These are phyloP conservation scores for Cephus runcator DNA, from an alignment of 2,888 invertebrate genomes.

Conservation along the genomic window DNA sequence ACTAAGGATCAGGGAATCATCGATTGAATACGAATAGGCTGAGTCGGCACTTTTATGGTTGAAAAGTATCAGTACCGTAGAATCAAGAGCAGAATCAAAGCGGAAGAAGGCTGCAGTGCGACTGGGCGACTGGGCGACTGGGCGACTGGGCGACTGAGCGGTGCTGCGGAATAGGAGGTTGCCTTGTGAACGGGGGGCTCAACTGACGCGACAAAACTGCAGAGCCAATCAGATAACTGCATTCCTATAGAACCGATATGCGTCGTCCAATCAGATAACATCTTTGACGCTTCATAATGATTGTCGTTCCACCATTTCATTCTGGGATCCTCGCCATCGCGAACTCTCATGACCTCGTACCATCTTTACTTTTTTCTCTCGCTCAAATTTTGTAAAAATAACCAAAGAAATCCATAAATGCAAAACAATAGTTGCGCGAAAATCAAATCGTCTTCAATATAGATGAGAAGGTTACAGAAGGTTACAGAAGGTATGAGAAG, in stretches of 20 bases:
- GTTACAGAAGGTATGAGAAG: too few species aligned
- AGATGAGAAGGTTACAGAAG: too few species aligned
- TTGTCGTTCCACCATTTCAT: conserved; percentile 44
- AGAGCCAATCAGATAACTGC: conserved; percentile 64
- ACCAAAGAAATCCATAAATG: too few species aligned
- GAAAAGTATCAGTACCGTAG: conserved; percentile 20
- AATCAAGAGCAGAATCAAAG: conserved; percentile 26
- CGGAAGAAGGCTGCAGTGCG: not conserved
- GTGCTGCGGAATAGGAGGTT: too few species aligned
- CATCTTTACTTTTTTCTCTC: conserved; percentile 23
- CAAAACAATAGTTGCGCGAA: too few species aligned
- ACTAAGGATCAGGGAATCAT: too few species aligned
- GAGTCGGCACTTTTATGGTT: not conserved
- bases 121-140: too few species aligned
- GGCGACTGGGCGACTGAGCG: too few species aligned
- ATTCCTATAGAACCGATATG: conserved; percentile 56
- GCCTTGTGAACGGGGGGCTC: not conserved
- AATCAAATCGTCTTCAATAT: too few species aligned
- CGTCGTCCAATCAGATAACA: conserved; percentile 62
- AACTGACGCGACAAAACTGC: conserved; percentile 61
- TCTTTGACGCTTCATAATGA: conserved; percentile 63
- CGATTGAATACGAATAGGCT: not conserved
- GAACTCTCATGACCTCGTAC: conserved; percentile 42
- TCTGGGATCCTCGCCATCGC: too few species aligned
- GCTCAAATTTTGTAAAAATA: not conserved